Base-by-base conservation (phyloP, 2,888 invertebrate genomes). In the Schrankia costaestrigalis region DNA sequence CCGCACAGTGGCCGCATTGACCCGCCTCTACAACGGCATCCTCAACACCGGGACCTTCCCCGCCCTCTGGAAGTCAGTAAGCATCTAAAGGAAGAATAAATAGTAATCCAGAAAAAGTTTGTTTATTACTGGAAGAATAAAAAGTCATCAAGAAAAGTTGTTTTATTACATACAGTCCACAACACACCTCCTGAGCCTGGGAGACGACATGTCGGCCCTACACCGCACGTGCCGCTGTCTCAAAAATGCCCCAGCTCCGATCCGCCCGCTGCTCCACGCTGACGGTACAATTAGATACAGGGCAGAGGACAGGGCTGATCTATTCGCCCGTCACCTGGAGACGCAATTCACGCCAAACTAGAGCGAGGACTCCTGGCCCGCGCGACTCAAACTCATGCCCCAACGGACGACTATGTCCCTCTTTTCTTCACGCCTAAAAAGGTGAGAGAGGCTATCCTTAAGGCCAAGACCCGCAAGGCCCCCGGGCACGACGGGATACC, bases 21-120 rank as follows among this genome's bases (percentile, higher is more conserved):
- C 21, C 3, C 3, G n/a, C 2, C 7, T 15, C 3, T 34, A 24
- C 9, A 5, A 10, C 13, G 26, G 34, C 8, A 4, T 38, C 25
- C 22, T 11, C 17, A 6, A 35, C n/a, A 15, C 28, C 3, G 11
- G 28, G 4, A 3, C 1, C 14, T 32, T 37, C 21, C 37, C 21
- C 1, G 3, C 23, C 6, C 2, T 2, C 11, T 28, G 28, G 28
- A 32, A n/a, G n/a, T n/a, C n/a, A n/a, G n/a, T n/a, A n/a, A n/a
- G n/a, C n/a, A n/a, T n/a, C n/a, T n/a, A n/a, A n/a, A n/a, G n/a
- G n/a, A n/a, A n/a, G n/a, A n/a, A n/a, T n/a, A n/a, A n/a, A n/a
- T n/a, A n/a, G n/a, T n/a, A n/a, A n/a, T n/a, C n/a, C n/a, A n/a
- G n/a, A n/a, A n/a, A n/a, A n/a, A n/a, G n/a, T n/a, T n/a, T n/a